Base-by-base conservation (phyloP, 2,888 invertebrate species). In the Tipula lateralis region DNA sequence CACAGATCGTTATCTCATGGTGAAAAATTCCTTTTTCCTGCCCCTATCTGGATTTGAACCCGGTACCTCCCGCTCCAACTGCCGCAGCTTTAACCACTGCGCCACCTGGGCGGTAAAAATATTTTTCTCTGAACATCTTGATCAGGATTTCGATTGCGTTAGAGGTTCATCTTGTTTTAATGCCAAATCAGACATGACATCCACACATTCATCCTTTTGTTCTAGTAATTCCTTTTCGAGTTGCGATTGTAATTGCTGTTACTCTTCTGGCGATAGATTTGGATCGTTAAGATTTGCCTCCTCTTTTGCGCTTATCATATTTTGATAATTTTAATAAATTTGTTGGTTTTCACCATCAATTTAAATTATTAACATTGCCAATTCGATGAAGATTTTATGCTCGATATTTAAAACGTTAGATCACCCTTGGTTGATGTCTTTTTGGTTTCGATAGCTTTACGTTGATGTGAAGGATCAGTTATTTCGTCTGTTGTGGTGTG, bases 311-410 rank as follows among this genome's bases (percentile, higher is more conserved):
- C 1, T 16, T 12, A 19, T 84, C 29, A 30, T 9, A n/a, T 50
- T 44, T 7, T 44, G 16, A 50, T n/a, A 84, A 9, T 24, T 44
- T 1, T 13, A 0, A 29, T 29, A 34, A n/a, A 34, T 44, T n/a
- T 29, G 5, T 2, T 50, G 13, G 5, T 50, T 84, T 30, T 84
- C 44, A 6, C n/a, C 29, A 16, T 44, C n/a, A 84, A 84, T 44
- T n/a, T 84, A 50, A 1, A 13, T 19, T n/a, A 84, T 84, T 29
- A 84, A 50, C n/a, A 50, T 44, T 44, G 50, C 84, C 9, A 84
- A 16, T n/a, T 50, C 29, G 16, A 44, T 29, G 1, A 84, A 29
- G 7, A 50, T 24, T 29, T 29, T 29, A 6, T 50, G n/a, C 30
- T 50, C 44, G 9, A n/a, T 19, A 29, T n/a, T 29, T 16, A 84